A percentile compares a stretch with the other conserved stretches of the same genome.
Conservation (phyloP, 2,888 invertebrate species). For the Scaptodrosophila latifasciaeformis region DNA sequence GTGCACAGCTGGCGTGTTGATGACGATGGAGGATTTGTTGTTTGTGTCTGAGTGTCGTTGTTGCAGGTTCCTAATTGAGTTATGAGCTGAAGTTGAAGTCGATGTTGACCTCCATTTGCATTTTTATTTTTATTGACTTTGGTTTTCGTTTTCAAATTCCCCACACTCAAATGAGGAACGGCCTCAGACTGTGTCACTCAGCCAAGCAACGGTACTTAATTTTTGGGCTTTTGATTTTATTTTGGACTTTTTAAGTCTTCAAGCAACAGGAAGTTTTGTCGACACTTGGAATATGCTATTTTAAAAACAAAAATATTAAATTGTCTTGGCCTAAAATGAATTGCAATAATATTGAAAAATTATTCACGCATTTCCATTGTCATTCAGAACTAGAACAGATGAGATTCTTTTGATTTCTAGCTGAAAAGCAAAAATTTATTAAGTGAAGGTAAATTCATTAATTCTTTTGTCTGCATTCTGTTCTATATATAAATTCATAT, state of each 20-base stretch:
- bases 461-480: too few species aligned
- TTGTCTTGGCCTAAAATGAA: too few species aligned
- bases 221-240: constrained; percentile 13
- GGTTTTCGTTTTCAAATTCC: constrained; percentile 59
- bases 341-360: constrained; percentile 44
- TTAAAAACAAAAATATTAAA: too few species aligned
- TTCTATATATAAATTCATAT: too few species aligned
- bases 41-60: constrained; percentile 28
- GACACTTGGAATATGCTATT: background rate
- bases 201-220: constrained; percentile 54
- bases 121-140: background rate
- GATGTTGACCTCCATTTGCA: constrained; percentile 60
- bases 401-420: too few species aligned
- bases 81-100: constrained; percentile 56
- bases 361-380: too few species aligned
- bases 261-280: background rate
- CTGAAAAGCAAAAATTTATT: too few species aligned
- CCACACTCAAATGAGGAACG: too few species aligned
- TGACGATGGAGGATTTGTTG: background rate
- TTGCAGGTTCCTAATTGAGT: constrained; percentile 67
- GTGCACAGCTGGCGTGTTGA: constrained; percentile 8
- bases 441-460: too few species aligned
- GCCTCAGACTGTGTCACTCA: constrained; percentile 45
- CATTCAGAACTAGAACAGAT: too few species aligned
- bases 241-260: constrained; percentile 15